These are phyloP conservation scores for Nasonia giraulti DNA, from an alignment of 1,140 invertebrate genomes.

Conservation along the genomic window DNA sequence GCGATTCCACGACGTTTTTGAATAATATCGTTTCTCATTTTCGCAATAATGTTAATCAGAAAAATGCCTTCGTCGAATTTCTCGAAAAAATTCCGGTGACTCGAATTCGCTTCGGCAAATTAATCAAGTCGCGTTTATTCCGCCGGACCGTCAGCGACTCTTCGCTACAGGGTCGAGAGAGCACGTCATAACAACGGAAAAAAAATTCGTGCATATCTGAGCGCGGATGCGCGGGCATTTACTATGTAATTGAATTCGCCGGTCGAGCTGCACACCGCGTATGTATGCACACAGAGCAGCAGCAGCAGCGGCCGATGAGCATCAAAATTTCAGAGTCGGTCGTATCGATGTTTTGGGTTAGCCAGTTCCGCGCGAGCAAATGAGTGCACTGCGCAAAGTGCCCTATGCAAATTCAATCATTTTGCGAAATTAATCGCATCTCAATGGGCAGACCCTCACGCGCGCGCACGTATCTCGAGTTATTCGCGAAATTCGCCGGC, in stretches of 20 bases:
- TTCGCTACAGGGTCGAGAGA: neutral
- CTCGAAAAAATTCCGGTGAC: too few species aligned
- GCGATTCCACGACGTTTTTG: too few species aligned
- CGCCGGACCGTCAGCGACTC: neutral
- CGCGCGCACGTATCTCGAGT: neutral
- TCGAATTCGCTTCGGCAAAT: neutral
- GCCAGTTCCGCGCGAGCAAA: neutral
- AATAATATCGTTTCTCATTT: too few species aligned
- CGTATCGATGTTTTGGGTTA: too few species aligned
- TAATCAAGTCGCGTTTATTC: neutral
- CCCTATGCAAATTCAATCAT: slow-evolving; percentile 41
- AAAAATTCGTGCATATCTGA: neutral
- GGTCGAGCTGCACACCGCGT: neutral
- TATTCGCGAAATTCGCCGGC: slow-evolving; percentile 10
- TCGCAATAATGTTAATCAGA: too few species aligned
- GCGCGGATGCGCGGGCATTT: neutral
- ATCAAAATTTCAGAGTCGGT: slow-evolving; percentile 43
- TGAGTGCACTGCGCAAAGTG: slow-evolving; percentile 19
- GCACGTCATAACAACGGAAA: neutral
- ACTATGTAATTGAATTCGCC: slow-evolving; percentile 24
- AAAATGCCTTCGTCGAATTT: too few species aligned
- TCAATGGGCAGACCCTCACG: neutral
- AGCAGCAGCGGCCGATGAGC: neutral
- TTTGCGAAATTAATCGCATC: slow-evolving; percentile 40
- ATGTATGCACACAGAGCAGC: neutral